Evolutionary conservation across 2,113 vertebrate genomes (phyloP).

Genomic region (Chaetops frenatus): DNA sequence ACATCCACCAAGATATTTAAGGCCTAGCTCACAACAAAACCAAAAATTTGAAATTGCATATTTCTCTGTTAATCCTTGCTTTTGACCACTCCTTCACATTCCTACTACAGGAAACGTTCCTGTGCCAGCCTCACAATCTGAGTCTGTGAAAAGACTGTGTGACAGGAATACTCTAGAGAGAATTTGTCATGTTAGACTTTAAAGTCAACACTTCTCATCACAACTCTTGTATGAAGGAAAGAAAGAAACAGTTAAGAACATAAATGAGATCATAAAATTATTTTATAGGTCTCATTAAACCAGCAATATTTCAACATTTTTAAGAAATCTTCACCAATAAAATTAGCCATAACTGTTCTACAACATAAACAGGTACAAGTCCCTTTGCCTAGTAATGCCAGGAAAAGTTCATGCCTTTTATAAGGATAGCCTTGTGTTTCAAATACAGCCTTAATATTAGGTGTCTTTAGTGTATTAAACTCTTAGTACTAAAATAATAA

Average conservation of each 20-base stretch:
- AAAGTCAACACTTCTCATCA: neutral
- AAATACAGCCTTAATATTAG: neutral
- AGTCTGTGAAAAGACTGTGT: neutral
- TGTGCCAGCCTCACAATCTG: rapidly evolving
- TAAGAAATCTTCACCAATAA: neutral
- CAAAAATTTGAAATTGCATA: neutral
- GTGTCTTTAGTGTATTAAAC: neutral
- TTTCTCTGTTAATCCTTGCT: neutral
- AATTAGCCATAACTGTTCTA: neutral
- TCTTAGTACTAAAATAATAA: neutral
- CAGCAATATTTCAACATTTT: neutral
- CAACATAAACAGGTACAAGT: neutral
- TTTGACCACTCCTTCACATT: neutral
- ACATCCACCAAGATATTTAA: neutral
- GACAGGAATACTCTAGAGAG: neutral
- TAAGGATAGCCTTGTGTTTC: neutral
- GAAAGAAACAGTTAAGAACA: neutral
- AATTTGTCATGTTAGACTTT: neutral
- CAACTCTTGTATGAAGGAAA: neutral
- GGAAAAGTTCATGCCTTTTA: neutral
- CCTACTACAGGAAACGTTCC: neutral
- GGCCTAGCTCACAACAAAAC: neutral
- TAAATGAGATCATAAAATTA: neutral
- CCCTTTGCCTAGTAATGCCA: neutral
- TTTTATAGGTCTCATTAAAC: neutral